A percentile compares a stretch with the other conserved stretches of the same genome.
Conservation (phyloP, 2,113 vertebrate species). For the Hippolais icterina region DNA sequence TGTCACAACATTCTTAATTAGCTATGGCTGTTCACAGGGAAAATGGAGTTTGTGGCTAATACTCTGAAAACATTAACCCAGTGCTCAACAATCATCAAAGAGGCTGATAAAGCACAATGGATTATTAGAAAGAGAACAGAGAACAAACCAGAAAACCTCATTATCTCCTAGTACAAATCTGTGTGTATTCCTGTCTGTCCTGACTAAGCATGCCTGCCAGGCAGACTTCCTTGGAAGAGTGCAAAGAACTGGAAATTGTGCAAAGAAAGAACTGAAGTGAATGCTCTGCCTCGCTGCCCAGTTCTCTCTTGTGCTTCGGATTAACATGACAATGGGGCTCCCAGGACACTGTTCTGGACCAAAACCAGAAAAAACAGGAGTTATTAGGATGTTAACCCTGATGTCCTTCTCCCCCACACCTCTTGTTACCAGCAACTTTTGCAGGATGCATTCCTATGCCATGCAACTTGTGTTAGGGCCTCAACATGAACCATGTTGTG, state of each 20-base stretch:
- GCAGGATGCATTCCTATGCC: neutral
- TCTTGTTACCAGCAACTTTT: neutral
- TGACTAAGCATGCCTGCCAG: neutral
- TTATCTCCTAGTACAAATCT: neutral
- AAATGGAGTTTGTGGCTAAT: neutral
- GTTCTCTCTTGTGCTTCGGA: neutral
- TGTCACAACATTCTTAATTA: neutral
- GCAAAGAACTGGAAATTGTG: neutral
- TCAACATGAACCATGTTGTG: too few species aligned
- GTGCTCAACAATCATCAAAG: neutral
- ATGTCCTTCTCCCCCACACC: neutral
- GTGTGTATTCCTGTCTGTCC: neutral
- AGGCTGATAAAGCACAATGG: neutral
- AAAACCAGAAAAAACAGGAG: neutral
- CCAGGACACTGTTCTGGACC: neutral
- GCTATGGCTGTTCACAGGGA: neutral
- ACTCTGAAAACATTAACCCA: constrained; percentile 25
- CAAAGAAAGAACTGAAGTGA: neutral
- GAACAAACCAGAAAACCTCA: constrained; percentile 9
- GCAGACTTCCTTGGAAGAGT: neutral
- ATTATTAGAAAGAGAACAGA: neutral
- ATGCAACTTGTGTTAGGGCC: neutral
- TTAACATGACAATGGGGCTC: neutral
- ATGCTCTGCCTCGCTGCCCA: neutral
- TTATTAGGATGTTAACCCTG: neutral